Percentiles rank a stretch among this genome's conserved stretches.
These are phyloP conservation scores for Microcebus jonahi DNA, from an alignment of 2,113 vertebrate species.

Conservation along the genomic window DNA sequence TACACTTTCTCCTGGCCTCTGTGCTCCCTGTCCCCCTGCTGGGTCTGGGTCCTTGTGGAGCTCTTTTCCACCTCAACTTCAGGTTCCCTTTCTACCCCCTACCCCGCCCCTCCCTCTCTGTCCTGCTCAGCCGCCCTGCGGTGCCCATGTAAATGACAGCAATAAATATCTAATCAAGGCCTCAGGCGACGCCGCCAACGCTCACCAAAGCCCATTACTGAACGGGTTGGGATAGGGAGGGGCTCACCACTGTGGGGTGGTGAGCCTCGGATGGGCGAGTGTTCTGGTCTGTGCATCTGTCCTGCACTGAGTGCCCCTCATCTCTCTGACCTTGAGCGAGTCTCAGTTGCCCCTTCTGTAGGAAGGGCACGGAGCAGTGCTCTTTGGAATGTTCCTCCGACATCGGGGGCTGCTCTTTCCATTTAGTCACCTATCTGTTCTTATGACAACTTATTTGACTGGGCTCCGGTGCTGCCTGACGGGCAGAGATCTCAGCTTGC, in stretches of 20 bases:
- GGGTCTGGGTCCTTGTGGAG: not conserved
- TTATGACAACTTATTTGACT: not conserved
- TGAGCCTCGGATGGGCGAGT: not conserved
- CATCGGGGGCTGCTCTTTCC: not conserved
- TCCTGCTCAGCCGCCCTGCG: conserved; percentile 72
- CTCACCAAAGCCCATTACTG: conserved; percentile 73
- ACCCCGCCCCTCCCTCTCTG: not conserved
- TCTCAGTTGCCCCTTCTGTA: conserved; percentile 57
- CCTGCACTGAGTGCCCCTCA: not conserved
- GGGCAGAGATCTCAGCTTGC: not conserved
- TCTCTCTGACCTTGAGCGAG: not conserved
- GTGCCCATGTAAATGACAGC: conserved; percentile 83
- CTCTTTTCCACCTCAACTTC: not conserved
- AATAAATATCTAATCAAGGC: conserved; percentile 85
- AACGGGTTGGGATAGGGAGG: conserved; percentile 1
- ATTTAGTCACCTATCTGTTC: not conserved
- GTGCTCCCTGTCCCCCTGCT: rapidly evolving
- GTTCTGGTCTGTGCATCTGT: not conserved
- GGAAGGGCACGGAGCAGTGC: not conserved
- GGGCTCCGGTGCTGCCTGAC: not conserved
- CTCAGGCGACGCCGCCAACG: conserved; percentile 54
- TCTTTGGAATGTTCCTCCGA: rapidly evolving
- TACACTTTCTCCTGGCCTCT: not conserved
- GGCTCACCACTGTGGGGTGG: not conserved
- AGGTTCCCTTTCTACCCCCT: not conserved